Evolutionary conservation across 2,113 vertebrate genomes (phyloP).

Genomic region (Eupsittula cactorum): DNA sequence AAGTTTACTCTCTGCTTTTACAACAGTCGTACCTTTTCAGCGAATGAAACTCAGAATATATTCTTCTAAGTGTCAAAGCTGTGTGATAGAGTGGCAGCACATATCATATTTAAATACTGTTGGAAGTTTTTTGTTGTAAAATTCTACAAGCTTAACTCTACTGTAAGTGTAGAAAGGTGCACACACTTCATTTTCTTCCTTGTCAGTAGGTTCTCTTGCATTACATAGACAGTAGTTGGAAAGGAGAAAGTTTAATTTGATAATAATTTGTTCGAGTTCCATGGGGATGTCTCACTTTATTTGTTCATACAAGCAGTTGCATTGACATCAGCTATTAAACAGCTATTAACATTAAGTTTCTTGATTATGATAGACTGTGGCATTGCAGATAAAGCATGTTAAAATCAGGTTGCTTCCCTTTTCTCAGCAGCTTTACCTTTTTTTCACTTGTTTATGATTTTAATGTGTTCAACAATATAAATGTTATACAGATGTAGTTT

Average conservation of each 20-base stretch:
- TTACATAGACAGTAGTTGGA: neutral
- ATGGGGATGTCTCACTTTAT: neutral
- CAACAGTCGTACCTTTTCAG: neutral
- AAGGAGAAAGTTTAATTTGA: constrained; percentile 13
- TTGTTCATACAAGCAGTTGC: neutral
- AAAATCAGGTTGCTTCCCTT: neutral
- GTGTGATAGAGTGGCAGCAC: neutral
- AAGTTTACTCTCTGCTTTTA: neutral
- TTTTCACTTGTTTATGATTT: neutral
- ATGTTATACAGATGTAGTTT: neutral
- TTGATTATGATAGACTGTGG: neutral
- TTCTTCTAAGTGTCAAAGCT: neutral
- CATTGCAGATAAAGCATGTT: neutral
- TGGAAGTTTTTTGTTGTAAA: constrained; percentile 12
- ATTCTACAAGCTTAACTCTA: neutral
- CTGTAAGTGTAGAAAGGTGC: constrained; percentile 4
- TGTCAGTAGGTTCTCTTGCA: neutral
- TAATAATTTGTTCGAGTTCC: constrained; percentile 12
- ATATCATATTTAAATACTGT: neutral
- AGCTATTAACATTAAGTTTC: neutral
- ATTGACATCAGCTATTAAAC: neutral
- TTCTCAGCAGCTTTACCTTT: neutral
- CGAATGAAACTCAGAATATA: neutral
- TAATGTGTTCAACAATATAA: neutral
- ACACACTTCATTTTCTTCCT: neutral